Base-by-base conservation (phyloP, 2,113 vertebrate species). In the Oostethus manadensis region DNA sequence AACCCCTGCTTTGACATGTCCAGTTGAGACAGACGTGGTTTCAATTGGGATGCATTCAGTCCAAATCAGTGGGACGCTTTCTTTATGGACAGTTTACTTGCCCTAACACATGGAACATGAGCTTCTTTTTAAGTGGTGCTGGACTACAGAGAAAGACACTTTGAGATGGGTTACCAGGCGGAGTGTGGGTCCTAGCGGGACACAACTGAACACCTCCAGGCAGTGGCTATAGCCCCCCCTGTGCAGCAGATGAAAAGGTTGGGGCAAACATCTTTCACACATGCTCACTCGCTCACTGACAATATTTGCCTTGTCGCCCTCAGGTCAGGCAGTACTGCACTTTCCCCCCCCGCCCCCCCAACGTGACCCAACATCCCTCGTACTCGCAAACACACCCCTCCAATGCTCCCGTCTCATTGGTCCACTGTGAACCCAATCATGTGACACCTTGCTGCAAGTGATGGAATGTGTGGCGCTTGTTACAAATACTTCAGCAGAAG, bases 231-330 rank as follows among this genome's bases (percentile, higher is more conserved):
- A 90, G 89, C 92, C 91, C 92, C 51, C 81, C 91, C 90, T 89
- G 92, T 91, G 88, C 71, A 92, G 90, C 91, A 94, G 88, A 92
- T 80, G 88, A 91, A 93, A 87, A 93, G 88, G 91, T 92, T 90
- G 85, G 91, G 92, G 92, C 90, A 93, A 91, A 91, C 86, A 92
- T 90, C 90, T 87, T 88, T 86, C 90, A 90, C 81, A 86, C 83
- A 93, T 81, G 73, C 85, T 78, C 80, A 66, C 84, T 67, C 80
- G 90, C 88, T 81, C 85, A 83, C 88, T 80, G 84, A 88, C 85
- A 87, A 42, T 62, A 74, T 63, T 77, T 66, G 70, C 83, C 76
- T 66, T 64, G 69, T 69, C 54, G 16, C 60, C 75, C 75, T 56
- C 70, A 56, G 58, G 75, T 80, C 72, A 81, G 69, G 64, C 63